Base-by-base conservation (phyloP, 2,888 invertebrate species). In the Lithophane semibrunnea region DNA sequence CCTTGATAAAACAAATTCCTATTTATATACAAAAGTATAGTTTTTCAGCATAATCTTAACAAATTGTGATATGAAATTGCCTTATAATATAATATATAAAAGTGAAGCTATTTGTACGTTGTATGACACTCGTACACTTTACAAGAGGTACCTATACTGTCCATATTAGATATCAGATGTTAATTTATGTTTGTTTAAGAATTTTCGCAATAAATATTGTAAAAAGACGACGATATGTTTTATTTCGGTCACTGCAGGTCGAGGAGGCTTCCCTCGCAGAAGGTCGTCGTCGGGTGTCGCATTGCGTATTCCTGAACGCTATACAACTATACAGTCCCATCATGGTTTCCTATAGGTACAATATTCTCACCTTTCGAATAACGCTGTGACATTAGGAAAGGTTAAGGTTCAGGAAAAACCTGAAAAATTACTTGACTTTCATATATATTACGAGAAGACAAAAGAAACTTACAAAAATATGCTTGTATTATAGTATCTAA, bases 41-140 rank as follows among this genome's bases (percentile, higher is more conserved):
- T 80, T 82, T 49, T 89, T 82, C 85, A 85, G 69, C 75, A 85
- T 88, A 79, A 88, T 89, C 77, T 84, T 77, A 82, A 89, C 74
- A 77, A 88, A 90, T 90, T 95, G 95, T 96, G 95, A 96, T 96
- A 96, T 93, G 80, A 93, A 92, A 93, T 93, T 95, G 94, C 95
- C 96, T 95, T 95, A 83, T 75, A 88, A 80, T 83, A n/a, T 76
- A 84, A 83, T 83, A 80, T 86, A 83, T 83, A 78, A 75, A 83
- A 82, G 76, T 79, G 77, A 80, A 80, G n/a, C 49, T 78, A 82
- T 84, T 73, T 82, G 75, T 82, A 75, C 70, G 73, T 80, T 64
- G 77, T 67, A 49, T 42, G 61, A 73, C 75, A 77, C 68, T 80
- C 79, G 83, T 86, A 86, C 86, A 88, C 87, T 90, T 88, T 89